These are phyloP conservation scores for Lutraria lutraria DNA, from an alignment of 2,888 invertebrate species.

Conservation along the genomic window DNA sequence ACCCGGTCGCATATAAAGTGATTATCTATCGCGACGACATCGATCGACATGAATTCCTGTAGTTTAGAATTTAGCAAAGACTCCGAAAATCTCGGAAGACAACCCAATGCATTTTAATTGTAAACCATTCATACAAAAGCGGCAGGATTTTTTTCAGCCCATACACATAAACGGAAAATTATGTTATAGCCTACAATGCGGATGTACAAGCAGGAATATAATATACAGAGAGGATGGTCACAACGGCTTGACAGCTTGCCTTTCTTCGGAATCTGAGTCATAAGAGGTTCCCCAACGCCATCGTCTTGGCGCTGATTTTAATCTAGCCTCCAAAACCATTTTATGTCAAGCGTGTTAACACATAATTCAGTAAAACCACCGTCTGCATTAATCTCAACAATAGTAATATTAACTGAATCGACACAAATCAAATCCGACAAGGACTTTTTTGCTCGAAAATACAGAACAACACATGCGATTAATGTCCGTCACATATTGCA, in stretches of 20 bases:
- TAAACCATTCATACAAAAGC: conserved; percentile 38
- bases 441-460: not conserved
- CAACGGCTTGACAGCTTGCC: conserved; percentile 63
- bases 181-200: conserved; percentile 27
- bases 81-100: conserved; percentile 36
- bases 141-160: conserved; percentile 29
- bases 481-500: not conserved
- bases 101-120: conserved; percentile 22
- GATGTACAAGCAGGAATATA: conserved; percentile 40
- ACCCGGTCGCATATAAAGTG: conserved; percentile 33
- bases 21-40: conserved; percentile 25
- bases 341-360: not conserved
- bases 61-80: conserved; percentile 23
- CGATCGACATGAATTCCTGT: conserved; percentile 33
- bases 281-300: conserved; percentile 62
- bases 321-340: conserved; percentile 70
- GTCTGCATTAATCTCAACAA: not conserved
- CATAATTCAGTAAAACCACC: not conserved
- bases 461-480: conserved; percentile 12
- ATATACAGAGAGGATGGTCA: conserved; percentile 28
- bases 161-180: conserved; percentile 33
- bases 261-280: conserved; percentile 56
- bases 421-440: conserved; percentile 5
- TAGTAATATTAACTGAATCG: not conserved
- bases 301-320: conserved; percentile 56